Conservation (phyloP, 1,140 invertebrate species). For the Rhagoletis pomonella region DNA sequence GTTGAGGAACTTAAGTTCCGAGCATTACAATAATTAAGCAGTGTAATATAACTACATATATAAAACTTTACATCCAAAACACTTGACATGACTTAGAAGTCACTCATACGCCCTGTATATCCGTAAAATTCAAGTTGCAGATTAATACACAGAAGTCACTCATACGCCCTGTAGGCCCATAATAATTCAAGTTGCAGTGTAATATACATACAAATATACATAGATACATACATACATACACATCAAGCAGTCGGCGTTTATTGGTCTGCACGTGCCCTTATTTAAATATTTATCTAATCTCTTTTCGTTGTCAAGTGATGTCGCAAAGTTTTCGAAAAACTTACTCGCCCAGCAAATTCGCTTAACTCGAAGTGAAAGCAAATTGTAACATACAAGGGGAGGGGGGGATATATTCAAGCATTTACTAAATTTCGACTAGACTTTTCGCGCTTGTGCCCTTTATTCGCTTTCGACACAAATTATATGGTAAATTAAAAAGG, state of each 20-base stretch:
- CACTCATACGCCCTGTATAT: constrained; percentile 14
- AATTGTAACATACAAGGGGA: neutral
- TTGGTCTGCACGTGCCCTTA: neutral
- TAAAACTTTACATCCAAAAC: neutral
- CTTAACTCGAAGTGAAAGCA: neutral
- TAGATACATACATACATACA: neutral
- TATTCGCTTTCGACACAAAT: no score
- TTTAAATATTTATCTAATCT: constrained; percentile 22
- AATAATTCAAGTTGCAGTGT: no score
- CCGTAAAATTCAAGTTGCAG: no score
- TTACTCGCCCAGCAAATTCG: neutral
- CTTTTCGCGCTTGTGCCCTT: no score
- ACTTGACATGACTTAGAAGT: neutral
- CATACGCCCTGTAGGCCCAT: neutral
- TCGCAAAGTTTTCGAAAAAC: neutral
- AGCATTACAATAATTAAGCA: no score
- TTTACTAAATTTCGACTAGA: no score
- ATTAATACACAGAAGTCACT: no score
- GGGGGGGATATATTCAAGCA: no score
- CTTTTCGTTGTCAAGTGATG: constrained; percentile 9
- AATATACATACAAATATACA: neutral
- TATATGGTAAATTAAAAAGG: no score
- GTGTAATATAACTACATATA: neutral
- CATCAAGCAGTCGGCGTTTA: neutral
- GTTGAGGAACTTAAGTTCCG: no score